phyloP scores from a whole-genome alignment of 2,797 vertebrate genomes.

The Australoheros facetus region DNA sequence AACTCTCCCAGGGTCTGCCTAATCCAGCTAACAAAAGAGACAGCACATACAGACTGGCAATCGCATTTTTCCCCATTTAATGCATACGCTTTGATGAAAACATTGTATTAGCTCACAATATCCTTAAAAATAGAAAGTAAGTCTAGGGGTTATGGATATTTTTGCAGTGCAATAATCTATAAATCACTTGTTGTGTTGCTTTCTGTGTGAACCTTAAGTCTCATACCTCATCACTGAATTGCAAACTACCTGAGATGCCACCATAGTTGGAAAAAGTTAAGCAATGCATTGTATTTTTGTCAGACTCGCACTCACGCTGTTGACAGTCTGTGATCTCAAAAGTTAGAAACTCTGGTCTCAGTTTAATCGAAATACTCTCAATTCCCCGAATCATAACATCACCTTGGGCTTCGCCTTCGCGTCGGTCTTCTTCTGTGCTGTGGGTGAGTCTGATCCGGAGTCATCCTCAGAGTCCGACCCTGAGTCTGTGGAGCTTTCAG shows the following conservation, averaged over 20 bases:
- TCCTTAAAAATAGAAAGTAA: too few species aligned
- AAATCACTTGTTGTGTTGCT: too few species aligned
- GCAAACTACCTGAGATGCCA: background rate
- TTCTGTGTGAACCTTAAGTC: too few species aligned
- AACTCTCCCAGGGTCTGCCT: too few species aligned
- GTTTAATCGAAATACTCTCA: background rate
- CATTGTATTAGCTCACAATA: too few species aligned
- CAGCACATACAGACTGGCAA: too few species aligned
- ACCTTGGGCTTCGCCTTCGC: slow-evolving; percentile 65
- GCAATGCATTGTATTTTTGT: background rate
- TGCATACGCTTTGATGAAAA: too few species aligned
- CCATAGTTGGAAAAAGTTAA: background rate
- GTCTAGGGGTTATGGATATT: too few species aligned
- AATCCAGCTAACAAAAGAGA: too few species aligned
- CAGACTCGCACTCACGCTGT: background rate
- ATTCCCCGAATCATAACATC: background rate
- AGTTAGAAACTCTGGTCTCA: background rate
- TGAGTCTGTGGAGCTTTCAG: slow-evolving; percentile 80
- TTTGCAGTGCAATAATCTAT: too few species aligned
- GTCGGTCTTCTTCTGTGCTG: slow-evolving; percentile 42
- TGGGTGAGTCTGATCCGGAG: slow-evolving; percentile 74
- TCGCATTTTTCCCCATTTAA: too few species aligned
- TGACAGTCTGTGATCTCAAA: background rate
- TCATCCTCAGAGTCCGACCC: slow-evolving; percentile 81
- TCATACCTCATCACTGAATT: background rate